Base-by-base conservation (phyloP, 2,797 vertebrate species). In the Pitangus sulphuratus region DNA sequence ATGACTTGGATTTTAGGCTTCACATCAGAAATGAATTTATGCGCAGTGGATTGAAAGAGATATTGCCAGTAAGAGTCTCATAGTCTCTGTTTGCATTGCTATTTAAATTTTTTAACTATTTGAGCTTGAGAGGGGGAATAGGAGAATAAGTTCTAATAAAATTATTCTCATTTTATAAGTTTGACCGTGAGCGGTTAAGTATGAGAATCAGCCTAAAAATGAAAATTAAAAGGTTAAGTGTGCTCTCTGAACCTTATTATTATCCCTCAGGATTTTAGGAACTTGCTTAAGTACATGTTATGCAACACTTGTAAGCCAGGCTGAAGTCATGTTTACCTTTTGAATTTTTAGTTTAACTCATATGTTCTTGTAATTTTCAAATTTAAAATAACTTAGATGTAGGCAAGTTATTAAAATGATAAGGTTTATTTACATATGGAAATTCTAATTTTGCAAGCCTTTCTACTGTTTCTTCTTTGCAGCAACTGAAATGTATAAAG, bases 11-110 rank as follows among this genome's bases (percentile, higher is more conserved):
- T 98, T 99, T 99, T 97, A 99, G 99, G 96, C 99, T 99, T 96
- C 99, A 99, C 97, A 99, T 99, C 98, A 99, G 99, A 98, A 99
- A 99, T 98, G 99, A 99, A 98, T 99, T 99, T 98, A 99, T 99
- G 98, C 99, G 99, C 94, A 99, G 98, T 95, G 99, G 99, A 97
- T 98, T 99, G 97, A 99, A 98, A 98, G 98, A 99, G 95, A 98
- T 99, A 97, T 97, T 99, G 97, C 99, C 98, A 96, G 99, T 99
- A 99, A 99, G 99, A 86, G 65, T 95, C 96, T 93, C 53, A 80
- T 93, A 95, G 94, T 89, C 87, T 97, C 74, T 83, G 83, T 96
- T 62, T 97, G 91, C 97, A 97, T 98, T 98, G 97, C 98, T 98
- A 97, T 99, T 98, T 98, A 98, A 98, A 91, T 98, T 95, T 94